Base-by-base conservation (phyloP, 2,888 invertebrate genomes). In the Orthonevra nobilis region DNA sequence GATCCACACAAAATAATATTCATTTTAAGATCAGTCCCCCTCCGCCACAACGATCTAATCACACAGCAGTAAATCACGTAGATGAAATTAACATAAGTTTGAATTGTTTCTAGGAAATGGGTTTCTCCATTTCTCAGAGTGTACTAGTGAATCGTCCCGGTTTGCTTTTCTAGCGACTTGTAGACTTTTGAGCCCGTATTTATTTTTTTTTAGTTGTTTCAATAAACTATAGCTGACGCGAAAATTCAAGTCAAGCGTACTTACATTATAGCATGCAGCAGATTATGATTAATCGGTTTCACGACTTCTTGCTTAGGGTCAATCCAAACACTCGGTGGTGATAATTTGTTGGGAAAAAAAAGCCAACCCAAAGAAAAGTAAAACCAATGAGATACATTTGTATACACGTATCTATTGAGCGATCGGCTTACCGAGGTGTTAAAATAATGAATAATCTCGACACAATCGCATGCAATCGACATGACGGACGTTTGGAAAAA, bases 121-220 rank as follows among this genome's bases (percentile, higher is more conserved):
- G 63, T 63, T 63, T 63, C 26, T 40, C 50, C 50, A 32, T 20
- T 38, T 50, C 38, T 50, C 14, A n/a, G 30, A 14, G 20, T 4
- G 10, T 3, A 20, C 14, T 17, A 19, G 54, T 28, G 9, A 12
- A 42, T 30, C 10, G n/a, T 14, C n/a, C 42, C 6, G 14, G 15
- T 30, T n/a, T n/a, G n/a, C n/a, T n/a, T n/a, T n/a, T n/a, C n/a
- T n/a, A n/a, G n/a, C n/a, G n/a, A n/a, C n/a, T n/a, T n/a, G 20
- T 42, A 10, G 10, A 15, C 3, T 4, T 17, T 15, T 7, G 38
- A 17, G 28, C 38, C 28, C 15, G 54, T 56, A 28, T 36, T 52
- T 10, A 28, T 17, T 40, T 28, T 40, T 10, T 15, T 28, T 9
- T 10, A 9, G 10, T n/a, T n/a, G n/a, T 3, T 32, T 32, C 15